Base-by-base conservation (phyloP, 2,888 invertebrate species). In the Anthophora plumipes region DNA sequence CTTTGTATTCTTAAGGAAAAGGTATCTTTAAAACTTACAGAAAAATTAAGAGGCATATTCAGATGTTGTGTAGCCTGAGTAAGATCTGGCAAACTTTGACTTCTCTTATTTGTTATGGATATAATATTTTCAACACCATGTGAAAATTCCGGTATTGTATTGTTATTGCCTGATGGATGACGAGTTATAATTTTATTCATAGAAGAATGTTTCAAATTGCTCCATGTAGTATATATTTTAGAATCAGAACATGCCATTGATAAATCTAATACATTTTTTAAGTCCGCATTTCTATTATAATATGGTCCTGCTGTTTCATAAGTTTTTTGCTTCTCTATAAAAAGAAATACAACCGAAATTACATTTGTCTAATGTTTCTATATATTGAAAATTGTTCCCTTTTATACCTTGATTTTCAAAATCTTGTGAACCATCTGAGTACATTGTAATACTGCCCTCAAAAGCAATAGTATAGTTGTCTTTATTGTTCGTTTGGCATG, bases 381-480 rank as follows among this genome's bases (percentile, higher is more conserved):
- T 11, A 25, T 3, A 43, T 22, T 0, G 8, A 12, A 50, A 59
- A 50, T 25, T 8, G 20, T 46, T 57, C 94, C 93, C 94, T 93
- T 57, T 39, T 31, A 4, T 85, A 92, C 92, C 92, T 88, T 92
- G 92, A 80, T 89, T 92, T 77, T 93, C 93, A 77, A 93, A 93
- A 87, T 93, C 93, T 84, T 93, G 93, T 4, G 92, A 93, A 39
- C 92, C 97, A 94, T 97, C 97, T 70, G 97, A 97, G 93, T 97
- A 97, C 94, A 96, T 96, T 85, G 97, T 96, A 89, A 96, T 95
- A 90, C 97, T 97, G 91, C 98, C 98, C 94, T 98, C 98, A 91
- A 98, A 98, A 87, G 98, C 98, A 91, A 98, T 98, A 84, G 98
- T 98, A 93, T 98, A 98, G 94, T 98, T 98, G 94, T 98, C 97